Evolutionary conservation across 1,140 invertebrate genomes (phyloP).

Genomic region (Drosophila nebulosa): DNA sequence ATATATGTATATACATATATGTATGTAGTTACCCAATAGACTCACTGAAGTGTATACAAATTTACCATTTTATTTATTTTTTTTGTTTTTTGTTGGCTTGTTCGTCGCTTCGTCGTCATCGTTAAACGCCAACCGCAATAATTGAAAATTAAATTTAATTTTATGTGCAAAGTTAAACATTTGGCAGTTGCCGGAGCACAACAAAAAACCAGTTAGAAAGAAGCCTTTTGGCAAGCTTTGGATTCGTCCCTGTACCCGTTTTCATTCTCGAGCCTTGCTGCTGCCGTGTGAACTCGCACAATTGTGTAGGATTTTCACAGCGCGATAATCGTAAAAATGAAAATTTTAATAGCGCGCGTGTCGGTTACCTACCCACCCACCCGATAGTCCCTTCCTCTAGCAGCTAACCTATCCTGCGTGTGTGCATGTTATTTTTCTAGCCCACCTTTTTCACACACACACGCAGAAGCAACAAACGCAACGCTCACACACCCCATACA

Average conservation of each 20-base stretch:
- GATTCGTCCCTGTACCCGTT: slow-evolving; percentile 6
- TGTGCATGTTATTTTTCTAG: slow-evolving; percentile 32
- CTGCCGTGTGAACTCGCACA: slow-evolving; percentile 48
- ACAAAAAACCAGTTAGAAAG: slow-evolving; percentile 8
- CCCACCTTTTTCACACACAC: background rate
- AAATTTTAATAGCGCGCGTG: slow-evolving; percentile 70
- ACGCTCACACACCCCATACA: slow-evolving; percentile 4
- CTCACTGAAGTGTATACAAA: slow-evolving; percentile 8
- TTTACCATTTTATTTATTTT: background rate
- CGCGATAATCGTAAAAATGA: slow-evolving; percentile 76
- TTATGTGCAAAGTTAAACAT: slow-evolving; percentile 73
- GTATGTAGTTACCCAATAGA: background rate
- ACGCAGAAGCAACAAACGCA: background rate
- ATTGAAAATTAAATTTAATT: slow-evolving; percentile 80
- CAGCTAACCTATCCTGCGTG: background rate
- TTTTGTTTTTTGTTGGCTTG: background rate
- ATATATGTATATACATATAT: background rate
- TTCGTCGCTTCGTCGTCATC: slow-evolving; percentile 23
- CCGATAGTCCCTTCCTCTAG: background rate
- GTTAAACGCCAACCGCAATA: slow-evolving; percentile 54
- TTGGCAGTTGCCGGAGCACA: slow-evolving; percentile 13
- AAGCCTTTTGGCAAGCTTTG: slow-evolving; percentile 21
- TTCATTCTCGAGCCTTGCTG: background rate
- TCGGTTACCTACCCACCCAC: slow-evolving; percentile 5
- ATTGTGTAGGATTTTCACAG: slow-evolving; percentile 68